Percentiles rank a stretch among this genome's conserved stretches.
These are phyloP conservation scores for Argentina silus DNA, from an alignment of 2,797 vertebrate genomes.

Conservation along the genomic window DNA sequence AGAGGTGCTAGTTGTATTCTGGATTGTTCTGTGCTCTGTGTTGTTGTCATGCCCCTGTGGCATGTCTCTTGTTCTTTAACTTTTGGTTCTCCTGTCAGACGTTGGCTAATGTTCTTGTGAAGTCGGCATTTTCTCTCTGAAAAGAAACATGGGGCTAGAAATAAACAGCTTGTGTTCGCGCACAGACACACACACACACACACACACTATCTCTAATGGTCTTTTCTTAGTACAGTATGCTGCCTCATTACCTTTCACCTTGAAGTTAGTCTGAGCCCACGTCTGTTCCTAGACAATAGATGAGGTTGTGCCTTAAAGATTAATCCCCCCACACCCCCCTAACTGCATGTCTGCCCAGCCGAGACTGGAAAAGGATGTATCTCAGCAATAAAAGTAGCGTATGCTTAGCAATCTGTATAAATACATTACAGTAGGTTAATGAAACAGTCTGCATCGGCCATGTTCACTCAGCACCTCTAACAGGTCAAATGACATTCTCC, in stretches of 20 bases:
- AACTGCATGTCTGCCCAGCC: conserved; percentile 35
- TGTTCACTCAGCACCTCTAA: conserved; percentile 21
- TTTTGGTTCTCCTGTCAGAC: conserved; percentile 61
- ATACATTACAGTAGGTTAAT: conserved; percentile 41
- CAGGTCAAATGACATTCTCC: conserved; percentile 30
- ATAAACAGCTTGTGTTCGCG: conserved; percentile 47
- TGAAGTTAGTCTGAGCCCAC: conserved; percentile 8
- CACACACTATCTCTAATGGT: not conserved
- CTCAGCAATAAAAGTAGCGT: conserved; percentile 67
- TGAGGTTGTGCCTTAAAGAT: conserved; percentile 60
- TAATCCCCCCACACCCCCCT: conserved; percentile 25
- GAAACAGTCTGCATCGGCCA: conserved; percentile 20
- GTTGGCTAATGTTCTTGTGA: conserved; percentile 39
- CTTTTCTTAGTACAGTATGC: conserved; percentile 53
- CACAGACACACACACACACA: conserved; percentile 16
- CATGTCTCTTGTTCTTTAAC: conserved; percentile 49
- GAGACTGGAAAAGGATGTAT: conserved; percentile 43
- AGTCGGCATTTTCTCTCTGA: conserved; percentile 21
- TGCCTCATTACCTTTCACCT: conserved; percentile 29
- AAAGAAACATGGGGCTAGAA: conserved; percentile 46
- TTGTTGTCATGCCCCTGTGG: conserved; percentile 10
- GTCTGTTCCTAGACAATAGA: conserved; percentile 38
- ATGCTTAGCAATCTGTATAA: conserved; percentile 62
- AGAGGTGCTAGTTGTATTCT: conserved; percentile 29
- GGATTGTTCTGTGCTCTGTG: conserved; percentile 33